Evolutionary conservation across 53 echinoderm and acorn worm species (phyloP), one percentile per base, ranked within the genome.

Genomic region (Paracentrotus lividus): DNA sequence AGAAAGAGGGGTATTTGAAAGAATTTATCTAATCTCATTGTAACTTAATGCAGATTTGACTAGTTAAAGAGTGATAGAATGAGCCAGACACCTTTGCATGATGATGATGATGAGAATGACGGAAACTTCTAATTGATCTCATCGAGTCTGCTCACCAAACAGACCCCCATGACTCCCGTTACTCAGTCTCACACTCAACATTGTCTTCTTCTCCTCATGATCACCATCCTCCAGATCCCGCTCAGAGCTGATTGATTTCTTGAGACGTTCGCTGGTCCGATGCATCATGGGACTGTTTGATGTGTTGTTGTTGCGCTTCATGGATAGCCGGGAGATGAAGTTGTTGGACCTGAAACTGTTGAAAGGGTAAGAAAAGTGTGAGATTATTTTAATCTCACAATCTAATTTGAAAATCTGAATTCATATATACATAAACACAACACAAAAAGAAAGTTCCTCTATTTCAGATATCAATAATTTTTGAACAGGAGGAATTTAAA

Each of bases 291-390:
- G 96, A 49, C 96, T 95, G 91, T 98, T 96, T 90, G 94, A 90
- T 44, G 93, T 93, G 94, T 97, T 96, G 94, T 97, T 95, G 90
- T 77, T 93, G 75, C 98, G 95, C 93, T 98, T 98, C 93, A 98
- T 98, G 86, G 98, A 98, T 85, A 98, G 95, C 57, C 98, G 93
- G 5, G 98, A 98, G 64, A 98, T 98, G 64, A 98, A 95, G 77
- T 95, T 98, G 94, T 97, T 98, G 38, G 97, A 97, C 61, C 98
- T 92, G 94, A 98, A 98, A 95, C 98, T 98, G n/a, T 47, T 13
- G 68, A 5, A 36, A 47, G 81, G 26, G 44, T 44, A 26, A 81
- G 47, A 49, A 14, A 27, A n/a, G 16, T n/a, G n/a, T n/a, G n/a
- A n/a, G n/a, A n/a, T n/a, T n/a, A n/a, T n/a, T n/a, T n/a, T n/a